Base-by-base conservation (phyloP, 2,113 vertebrate species). In the Regulus satrapa region DNA sequence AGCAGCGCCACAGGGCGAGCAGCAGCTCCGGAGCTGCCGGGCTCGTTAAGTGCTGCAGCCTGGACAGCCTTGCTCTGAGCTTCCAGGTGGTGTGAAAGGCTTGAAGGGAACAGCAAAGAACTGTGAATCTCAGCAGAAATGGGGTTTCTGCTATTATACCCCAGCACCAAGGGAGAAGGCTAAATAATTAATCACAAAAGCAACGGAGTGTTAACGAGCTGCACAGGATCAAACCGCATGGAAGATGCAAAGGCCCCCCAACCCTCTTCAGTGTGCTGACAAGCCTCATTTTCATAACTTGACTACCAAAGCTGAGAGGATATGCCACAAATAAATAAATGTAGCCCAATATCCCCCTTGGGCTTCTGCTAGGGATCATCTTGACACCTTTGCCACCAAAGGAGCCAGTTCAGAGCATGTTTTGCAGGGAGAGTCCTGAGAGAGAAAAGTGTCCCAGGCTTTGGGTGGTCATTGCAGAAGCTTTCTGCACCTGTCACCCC, bases 181-280 rank as follows among this genome's bases (percentile, higher is more conserved):
- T 98, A 96, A 98, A 97, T 97, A 97, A 98, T 98, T 97, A 95
- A 98, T 97, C 95, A 96, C 95, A 97, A 95, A 95, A 97, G 95
- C 93, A 97, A 96, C 46, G 10, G 92, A 96, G 71, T 89, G 96
- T 96, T 97, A 97, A 97, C 94, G 92, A 97, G 92, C 74, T 0
- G 16, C 87, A 92, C 61, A 77, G 88, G 95, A 97, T 97, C 97
- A 97, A 97, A 97, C 96, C 0, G 92, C 92, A 97, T 97, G 95
- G 92, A 95, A 97, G 89, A 97, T 97, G 93, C 87, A 58, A 74
- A 86, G 72, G n/a, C 18, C 49, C 34, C 40, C n/a, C 58, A 52
- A 14, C 54, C 64, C 66, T 82, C 78, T 73, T 76, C 6, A 5
- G 71, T 55, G 54, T 36, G 77, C 91, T 92, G 94, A 92, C 83